These are phyloP conservation scores for Idris sp. DNA, from an alignment of 1,140 invertebrate species.

Conservation along the genomic window DNA sequence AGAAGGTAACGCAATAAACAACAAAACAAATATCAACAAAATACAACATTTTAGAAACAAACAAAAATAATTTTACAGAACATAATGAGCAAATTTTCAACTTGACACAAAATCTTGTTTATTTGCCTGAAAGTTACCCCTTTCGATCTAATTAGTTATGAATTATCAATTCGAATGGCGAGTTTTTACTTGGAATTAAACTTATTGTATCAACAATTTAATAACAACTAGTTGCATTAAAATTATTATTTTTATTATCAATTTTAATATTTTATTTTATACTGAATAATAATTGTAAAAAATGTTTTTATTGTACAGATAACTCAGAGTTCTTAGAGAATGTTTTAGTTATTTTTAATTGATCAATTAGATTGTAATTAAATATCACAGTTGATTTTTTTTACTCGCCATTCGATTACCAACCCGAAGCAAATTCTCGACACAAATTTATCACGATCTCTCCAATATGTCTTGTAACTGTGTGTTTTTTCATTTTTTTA, in stretches of 20 bases:
- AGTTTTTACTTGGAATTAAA: no score
- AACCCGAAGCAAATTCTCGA: background rate
- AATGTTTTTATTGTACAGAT: no score
- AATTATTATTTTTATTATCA: no score
- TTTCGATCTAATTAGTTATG: constrained; percentile 3
- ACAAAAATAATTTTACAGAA: background rate
- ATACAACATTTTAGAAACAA: constrained; percentile 61
- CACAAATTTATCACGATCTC: background rate
- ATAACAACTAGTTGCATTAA: no score
- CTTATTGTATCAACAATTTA: no score
- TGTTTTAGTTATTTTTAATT: no score
- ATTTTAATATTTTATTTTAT: no score
- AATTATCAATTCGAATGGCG: background rate
- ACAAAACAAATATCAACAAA: constrained; percentile 64
- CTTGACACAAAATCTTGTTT: constrained; percentile 24
- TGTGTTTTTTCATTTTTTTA: constrained; percentile 38
- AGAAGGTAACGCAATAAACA: constrained; percentile 76
- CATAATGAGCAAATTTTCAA: constrained; percentile 23
- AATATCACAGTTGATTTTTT: no score
- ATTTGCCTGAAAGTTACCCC: constrained; percentile 25
- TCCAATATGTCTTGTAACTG: constrained; percentile 24
- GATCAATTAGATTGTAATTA: no score
- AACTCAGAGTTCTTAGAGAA: no score
- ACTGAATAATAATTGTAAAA: no score
- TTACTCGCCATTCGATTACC: no score